These are phyloP conservation scores for Sminthurides aquaticus DNA, from an alignment of 2,888 invertebrate genomes.

Conservation along the genomic window DNA sequence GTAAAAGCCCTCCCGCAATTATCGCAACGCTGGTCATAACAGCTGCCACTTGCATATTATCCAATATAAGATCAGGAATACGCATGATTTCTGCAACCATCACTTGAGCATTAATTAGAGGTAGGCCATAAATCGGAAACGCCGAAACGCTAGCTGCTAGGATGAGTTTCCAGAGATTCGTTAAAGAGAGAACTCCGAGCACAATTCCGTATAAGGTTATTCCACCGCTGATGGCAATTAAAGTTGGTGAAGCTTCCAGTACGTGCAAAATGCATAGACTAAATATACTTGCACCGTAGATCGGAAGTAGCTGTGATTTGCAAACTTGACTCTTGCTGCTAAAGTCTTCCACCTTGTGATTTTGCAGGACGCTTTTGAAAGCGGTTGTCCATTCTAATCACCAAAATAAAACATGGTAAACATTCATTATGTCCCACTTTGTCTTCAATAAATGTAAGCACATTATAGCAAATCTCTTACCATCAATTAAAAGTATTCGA, in stretches of 20 bases:
- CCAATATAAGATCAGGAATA: not conserved
- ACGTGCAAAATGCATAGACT: not conserved
- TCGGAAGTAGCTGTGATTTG: conserved; percentile 4
- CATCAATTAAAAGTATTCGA: not conserved
- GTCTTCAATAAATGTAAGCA: not conserved
- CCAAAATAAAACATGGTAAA: not conserved
- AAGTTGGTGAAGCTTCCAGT: not conserved
- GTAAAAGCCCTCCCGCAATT: not conserved
- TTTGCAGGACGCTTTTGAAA: conserved; percentile 30
- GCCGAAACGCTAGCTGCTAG: not conserved
- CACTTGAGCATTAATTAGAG: not conserved
- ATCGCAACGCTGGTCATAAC: not conserved
- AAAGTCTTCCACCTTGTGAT: conserved; percentile 9
- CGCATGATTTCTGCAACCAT: not conserved
- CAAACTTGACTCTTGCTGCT: not conserved
- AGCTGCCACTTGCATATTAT: not conserved
- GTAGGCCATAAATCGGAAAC: not conserved
- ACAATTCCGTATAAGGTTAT: not conserved
- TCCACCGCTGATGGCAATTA: not conserved
- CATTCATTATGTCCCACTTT: not conserved
- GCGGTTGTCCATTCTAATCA: conserved; percentile 37
- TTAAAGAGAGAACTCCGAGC: not conserved
- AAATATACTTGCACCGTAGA: not conserved
- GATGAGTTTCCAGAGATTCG: not conserved
- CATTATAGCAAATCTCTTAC: too few species aligned